Conservation (phyloP, 1,140 invertebrate species). For the Hyposmocoma kahamanoa region DNA sequence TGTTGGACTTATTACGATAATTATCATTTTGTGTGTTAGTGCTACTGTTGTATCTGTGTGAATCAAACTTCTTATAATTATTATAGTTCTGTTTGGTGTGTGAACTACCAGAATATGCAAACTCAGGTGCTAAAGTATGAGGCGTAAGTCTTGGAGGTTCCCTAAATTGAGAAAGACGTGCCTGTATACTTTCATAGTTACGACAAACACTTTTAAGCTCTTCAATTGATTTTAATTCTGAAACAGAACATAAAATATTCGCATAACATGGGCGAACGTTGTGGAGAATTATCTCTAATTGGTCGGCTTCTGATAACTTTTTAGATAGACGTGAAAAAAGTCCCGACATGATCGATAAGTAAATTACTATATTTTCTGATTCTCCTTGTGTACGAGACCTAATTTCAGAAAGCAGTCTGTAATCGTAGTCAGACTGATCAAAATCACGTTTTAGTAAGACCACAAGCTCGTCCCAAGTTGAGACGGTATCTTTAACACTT, state of each 20-base stretch:
- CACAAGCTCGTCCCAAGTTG: constrained; percentile 24
- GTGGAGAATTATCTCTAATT: constrained; percentile 26
- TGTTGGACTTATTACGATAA: background rate
- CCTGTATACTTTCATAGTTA: constrained; percentile 22
- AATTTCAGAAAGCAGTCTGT: constrained; percentile 31
- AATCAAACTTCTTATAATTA: too few species aligned
- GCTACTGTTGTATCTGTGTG: too few species aligned
- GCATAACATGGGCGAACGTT: constrained; percentile 27
- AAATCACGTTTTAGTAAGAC: constrained; percentile 25
- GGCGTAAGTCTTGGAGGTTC: constrained; percentile 17
- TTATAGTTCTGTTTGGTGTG: constrained; percentile 14
- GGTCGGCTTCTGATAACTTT: constrained; percentile 13
- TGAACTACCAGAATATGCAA: constrained; percentile 13
- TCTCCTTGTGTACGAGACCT: constrained; percentile 32
- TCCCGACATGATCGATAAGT: constrained; percentile 31
- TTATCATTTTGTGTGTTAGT: constrained; percentile 4
- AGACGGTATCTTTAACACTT: constrained; percentile 12
- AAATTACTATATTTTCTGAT: constrained; percentile 29
- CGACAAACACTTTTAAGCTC: constrained; percentile 11
- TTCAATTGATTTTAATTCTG: constrained; percentile 13
- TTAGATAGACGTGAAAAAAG: constrained; percentile 27
- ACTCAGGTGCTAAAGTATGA: constrained; percentile 25
- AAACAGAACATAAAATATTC: constrained; percentile 10
- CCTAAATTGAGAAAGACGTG: constrained; percentile 12
- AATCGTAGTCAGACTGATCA: constrained; percentile 27